Evolutionary conservation across 2,888 invertebrate genomes (phyloP).

Genomic region (Melieria omissa): DNA sequence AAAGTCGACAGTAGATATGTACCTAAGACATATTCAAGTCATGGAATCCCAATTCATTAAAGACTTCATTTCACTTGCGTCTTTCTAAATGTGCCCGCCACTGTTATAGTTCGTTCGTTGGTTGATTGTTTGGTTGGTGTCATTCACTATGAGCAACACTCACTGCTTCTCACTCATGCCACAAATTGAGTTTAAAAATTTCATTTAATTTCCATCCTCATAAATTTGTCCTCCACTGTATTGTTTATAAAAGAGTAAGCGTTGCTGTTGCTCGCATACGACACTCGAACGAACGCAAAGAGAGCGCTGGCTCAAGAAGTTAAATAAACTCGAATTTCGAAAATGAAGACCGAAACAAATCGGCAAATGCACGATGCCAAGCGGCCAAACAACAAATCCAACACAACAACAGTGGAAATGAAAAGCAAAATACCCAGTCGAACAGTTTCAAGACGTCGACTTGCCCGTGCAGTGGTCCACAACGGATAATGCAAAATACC

Average conservation of each 20-base stretch:
- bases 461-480: slow-evolving; percentile 25
- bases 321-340: slow-evolving; percentile 21
- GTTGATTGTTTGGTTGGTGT: no score
- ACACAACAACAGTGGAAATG: slow-evolving; percentile 28
- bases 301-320: not conserved
- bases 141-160: no score
- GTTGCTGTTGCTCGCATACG: no score
- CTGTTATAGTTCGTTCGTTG: not conserved
- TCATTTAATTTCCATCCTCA: not conserved
- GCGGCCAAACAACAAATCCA: not conserved
- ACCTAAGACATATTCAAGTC: no score
- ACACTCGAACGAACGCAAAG: not conserved
- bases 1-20: no score
- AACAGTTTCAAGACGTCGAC: slow-evolving; percentile 40
- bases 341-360: slow-evolving; percentile 7
- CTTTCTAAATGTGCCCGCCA: not conserved
- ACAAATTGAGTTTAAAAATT: no score
- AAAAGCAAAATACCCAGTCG: slow-evolving; percentile 31
- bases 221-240: slow-evolving; percentile 9
- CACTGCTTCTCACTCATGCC: no score
- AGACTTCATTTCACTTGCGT: not conserved
- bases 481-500: slow-evolving; percentile 24
- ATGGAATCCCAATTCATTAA: no score
- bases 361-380: not conserved
- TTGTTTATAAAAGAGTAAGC: no score